These are phyloP conservation scores for Himalopsyche phryganea DNA, from an alignment of 1,140 invertebrate species.

Conservation along the genomic window DNA sequence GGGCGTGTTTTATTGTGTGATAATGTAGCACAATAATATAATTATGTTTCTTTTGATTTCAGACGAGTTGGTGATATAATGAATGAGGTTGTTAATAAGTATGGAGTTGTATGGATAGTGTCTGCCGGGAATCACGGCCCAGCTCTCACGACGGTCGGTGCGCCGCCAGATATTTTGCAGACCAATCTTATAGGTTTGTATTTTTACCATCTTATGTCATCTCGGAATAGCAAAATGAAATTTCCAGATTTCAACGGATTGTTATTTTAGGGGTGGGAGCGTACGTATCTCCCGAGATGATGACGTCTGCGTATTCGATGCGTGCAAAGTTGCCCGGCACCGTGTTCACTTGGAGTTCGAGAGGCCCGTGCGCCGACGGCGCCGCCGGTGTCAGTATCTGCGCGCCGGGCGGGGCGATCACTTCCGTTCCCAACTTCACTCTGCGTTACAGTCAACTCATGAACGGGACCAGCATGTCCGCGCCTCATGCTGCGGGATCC, in stretches of 20 bases:
- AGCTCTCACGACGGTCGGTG: conserved; percentile 86
- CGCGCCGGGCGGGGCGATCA: conserved; percentile 95
- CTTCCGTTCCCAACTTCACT: conserved; percentile 87
- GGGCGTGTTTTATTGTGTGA: too few species aligned
- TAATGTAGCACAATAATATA: too few species aligned
- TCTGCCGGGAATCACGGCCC: conserved; percentile 95
- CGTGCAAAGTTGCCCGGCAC: conserved; percentile 77
- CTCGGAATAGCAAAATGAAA: too few species aligned
- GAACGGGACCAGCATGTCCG: conserved; percentile 97
- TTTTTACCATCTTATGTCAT: too few species aligned
- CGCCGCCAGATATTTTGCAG: conserved; percentile 84
- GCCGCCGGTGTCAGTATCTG: conserved; percentile 83
- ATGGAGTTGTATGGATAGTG: conserved; percentile 87
- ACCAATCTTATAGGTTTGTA: conserved; percentile 73
- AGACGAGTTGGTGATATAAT: conserved; percentile 81
- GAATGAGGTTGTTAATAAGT: conserved; percentile 87
- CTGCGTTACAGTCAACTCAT: conserved; percentile 85
- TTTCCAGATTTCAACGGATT: background rate
- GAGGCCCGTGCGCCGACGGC: conserved; percentile 87
- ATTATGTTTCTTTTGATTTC: conserved; percentile 30
- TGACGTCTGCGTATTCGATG: conserved; percentile 91
- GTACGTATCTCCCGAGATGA: conserved; percentile 97
- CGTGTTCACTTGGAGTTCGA: conserved; percentile 93
- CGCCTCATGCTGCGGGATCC: conserved; percentile 90
- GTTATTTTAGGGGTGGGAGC: conserved; percentile 76